Percentiles rank a stretch among this genome's conserved stretches.
phyloP scores from a whole-genome alignment of 2,797 vertebrate species.

The Chelmon rostratus region DNA sequence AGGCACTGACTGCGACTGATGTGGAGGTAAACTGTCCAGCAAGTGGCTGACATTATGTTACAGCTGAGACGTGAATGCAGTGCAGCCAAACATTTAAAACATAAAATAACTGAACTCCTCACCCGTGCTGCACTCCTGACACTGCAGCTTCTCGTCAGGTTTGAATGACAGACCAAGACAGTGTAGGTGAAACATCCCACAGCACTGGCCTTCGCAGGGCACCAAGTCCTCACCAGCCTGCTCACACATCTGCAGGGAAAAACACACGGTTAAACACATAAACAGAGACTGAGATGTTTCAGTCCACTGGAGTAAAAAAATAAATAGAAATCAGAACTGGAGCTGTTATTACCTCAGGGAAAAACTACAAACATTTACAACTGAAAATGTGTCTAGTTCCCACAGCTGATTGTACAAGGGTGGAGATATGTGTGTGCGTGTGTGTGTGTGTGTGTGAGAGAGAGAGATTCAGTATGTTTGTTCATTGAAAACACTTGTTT shows the following conservation, averaged over 20 bases:
- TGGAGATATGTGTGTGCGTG: background rate
- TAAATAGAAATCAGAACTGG: background rate
- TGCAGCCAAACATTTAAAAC: background rate
- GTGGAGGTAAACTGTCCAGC: too few species aligned
- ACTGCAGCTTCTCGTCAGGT: slow-evolving; percentile 90
- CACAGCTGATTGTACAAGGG: background rate
- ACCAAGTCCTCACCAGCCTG: slow-evolving; percentile 90
- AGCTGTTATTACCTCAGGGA: background rate
- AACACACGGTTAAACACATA: background rate
- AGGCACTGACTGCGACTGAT: too few species aligned
- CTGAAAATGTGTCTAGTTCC: background rate
- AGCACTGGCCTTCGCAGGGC: slow-evolving; percentile 95
- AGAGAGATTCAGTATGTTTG: too few species aligned
- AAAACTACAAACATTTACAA: background rate
- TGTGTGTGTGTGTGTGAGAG: too few species aligned
- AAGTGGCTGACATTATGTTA: too few species aligned
- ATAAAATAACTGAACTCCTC: slow-evolving; percentile 58
- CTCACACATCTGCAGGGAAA: slow-evolving; percentile 90
- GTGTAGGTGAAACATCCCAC: slow-evolving; percentile 91
- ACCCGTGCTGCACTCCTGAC: slow-evolving; percentile 93
- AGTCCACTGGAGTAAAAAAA: too few species aligned
- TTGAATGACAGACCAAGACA: slow-evolving; percentile 88
- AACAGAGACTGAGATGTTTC: background rate
- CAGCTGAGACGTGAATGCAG: background rate
- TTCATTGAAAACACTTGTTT: too few species aligned